Evolutionary conservation across 1,140 invertebrate genomes (phyloP).

Genomic region (Trichomalopsis sarcophagae): DNA sequence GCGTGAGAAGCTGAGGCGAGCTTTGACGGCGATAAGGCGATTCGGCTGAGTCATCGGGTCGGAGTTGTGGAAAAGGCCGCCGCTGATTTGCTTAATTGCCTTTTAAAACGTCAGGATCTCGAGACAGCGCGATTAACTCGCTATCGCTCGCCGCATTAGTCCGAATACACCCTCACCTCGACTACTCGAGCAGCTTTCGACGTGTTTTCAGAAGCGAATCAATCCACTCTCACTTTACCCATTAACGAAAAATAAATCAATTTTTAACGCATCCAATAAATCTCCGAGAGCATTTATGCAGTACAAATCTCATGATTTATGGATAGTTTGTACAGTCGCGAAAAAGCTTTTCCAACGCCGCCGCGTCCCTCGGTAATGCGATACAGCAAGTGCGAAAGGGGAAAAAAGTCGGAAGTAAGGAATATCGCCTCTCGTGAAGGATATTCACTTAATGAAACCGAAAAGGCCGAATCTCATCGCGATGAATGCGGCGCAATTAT

Average conservation of each 20-base stretch:
- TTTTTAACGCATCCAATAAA: not conserved
- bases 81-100: constrained; percentile 39
- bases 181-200: no score
- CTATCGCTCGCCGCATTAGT: not conserved
- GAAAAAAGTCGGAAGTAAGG: not conserved
- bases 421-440: not conserved
- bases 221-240: no score
- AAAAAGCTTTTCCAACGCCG: not conserved
- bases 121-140: constrained; percentile 25
- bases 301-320: constrained; percentile 19
- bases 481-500: constrained; percentile 28
- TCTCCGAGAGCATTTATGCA: not conserved
- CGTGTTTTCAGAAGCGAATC: no score
- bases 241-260: not conserved
- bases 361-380: not conserved
- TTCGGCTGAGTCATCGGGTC: not conserved
- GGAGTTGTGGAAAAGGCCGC: not conserved
- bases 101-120: constrained; percentile 18
- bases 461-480: constrained; percentile 16
- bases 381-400: not conserved
- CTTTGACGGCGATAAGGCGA: constrained; percentile 59
- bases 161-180: not conserved
- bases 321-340: not conserved
- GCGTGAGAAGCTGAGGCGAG: constrained; percentile 30
- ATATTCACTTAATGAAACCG: constrained; percentile 35